Base-by-base conservation (phyloP, 2,797 vertebrate genomes). In the Spatula versicolor region DNA sequence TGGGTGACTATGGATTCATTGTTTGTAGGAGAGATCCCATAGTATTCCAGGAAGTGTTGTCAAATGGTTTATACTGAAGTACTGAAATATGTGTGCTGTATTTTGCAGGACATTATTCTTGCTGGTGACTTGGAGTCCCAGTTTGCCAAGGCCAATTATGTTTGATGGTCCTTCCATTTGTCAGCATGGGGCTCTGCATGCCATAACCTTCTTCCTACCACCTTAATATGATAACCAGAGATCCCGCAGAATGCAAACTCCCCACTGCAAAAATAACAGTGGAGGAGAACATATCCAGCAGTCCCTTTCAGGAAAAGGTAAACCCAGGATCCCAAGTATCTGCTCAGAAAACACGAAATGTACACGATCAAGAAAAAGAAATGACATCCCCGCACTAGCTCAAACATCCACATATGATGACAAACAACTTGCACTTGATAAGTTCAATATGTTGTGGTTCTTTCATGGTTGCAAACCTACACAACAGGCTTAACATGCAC, bases 231-330 rank as follows among this genome's bases (percentile, higher is more conserved):
- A 66, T 46, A 79, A 82, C 67, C 9, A 91, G 52, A 76, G n/a
- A 11, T 85, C 80, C 62, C 52, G 20, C 9, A 3, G 68, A 80
- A 64, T 60, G 28, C 64, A 41, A 90, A 71, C 54, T 74, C 37
- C 19, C 18, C 16, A 30, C 45, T 72, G 64, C 21, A 93, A 90
- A 71, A 77, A 46, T 68, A 78, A n/a, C 33, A 72, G 18, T 7
- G 23, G 11, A 77, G 23, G 28, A 83, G 21, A 81, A 16, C 66
- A 79, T 43, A n/a, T 82, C 67, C 35, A 92, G 23, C 22, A 55
- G 25, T 20, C 31, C 8, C 30, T 84, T 90, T 90, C 31, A 94
- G 78, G 67, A 54, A 60, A 80, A 86, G 56, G 56, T 17, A 78
- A 81, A 37, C 19, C 13, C 23, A 26, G 62, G 58, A 50, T 72